These are phyloP conservation scores for Australoheros scitulus DNA, from an alignment of 2,113 vertebrate genomes.

Conservation along the genomic window DNA sequence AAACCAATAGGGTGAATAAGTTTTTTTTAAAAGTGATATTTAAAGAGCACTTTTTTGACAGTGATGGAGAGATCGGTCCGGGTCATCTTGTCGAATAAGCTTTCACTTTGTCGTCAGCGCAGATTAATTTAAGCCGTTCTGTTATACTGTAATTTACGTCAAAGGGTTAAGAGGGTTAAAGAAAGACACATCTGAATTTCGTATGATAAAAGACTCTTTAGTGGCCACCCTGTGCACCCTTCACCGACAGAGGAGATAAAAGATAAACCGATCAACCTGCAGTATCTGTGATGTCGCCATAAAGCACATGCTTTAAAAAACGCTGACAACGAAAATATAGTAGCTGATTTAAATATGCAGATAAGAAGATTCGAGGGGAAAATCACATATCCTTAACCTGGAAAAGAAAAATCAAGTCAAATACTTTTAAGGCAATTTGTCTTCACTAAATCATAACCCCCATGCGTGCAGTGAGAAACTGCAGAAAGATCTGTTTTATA, in stretches of 20 bases:
- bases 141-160: conserved; percentile 49
- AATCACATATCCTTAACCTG: neutral
- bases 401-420: neutral
- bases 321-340: neutral
- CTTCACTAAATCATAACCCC: neutral
- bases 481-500: neutral
- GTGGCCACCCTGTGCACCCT: neutral
- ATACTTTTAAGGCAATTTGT: neutral
- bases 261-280: conserved; percentile 7
- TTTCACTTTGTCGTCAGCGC: conserved; percentile 41
- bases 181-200: neutral
- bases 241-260: neutral
- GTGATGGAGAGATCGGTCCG: neutral
- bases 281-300: neutral
- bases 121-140: conserved; percentile 65
- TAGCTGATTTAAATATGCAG: neutral
- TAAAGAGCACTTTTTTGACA: neutral
- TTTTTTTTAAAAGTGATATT: neutral
- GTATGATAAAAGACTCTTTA: neutral
- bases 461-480: neutral
- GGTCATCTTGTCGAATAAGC: conserved; percentile 21
- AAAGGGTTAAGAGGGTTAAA: conserved; percentile 56
- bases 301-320: neutral
- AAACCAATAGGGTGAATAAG: neutral
- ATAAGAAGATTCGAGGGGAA: neutral